A percentile compares a stretch with the other conserved stretches of the same genome.
phyloP scores from a whole-genome alignment of 1,140 invertebrate species.

The Nasonia longicornis region DNA sequence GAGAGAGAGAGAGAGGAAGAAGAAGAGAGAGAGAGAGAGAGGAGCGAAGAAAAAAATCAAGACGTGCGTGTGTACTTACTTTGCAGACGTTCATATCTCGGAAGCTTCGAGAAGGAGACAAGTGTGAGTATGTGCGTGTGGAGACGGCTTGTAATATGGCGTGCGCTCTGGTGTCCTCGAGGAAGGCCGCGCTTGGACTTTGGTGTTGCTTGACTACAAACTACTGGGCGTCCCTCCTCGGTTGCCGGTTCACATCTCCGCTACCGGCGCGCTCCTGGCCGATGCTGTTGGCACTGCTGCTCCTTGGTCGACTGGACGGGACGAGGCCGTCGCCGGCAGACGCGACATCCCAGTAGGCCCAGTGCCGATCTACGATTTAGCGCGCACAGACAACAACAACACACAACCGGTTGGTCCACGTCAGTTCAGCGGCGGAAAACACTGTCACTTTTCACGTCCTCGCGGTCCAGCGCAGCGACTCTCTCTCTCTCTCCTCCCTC shows the following conservation, averaged over 20 bases:
- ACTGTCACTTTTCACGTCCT: neutral
- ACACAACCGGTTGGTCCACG: neutral
- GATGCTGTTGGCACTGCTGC: conserved; percentile 17
- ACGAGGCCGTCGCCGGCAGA: neutral
- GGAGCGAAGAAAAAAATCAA: neutral
- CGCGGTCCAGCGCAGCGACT: neutral
- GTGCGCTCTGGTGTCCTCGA: neutral
- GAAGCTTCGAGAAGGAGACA: conserved; percentile 20
- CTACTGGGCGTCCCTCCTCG: conserved; percentile 61
- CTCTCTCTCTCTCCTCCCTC: neutral
- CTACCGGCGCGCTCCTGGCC: conserved; percentile 48
- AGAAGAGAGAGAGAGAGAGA: neutral
- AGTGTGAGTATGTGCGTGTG: conserved; percentile 13
- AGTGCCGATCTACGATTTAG: neutral
- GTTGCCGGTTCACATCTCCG: conserved; percentile 66
- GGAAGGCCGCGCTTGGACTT: conserved; percentile 43
- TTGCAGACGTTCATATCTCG: conserved; percentile 33
- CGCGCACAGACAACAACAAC: neutral
- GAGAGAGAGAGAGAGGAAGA: neutral
- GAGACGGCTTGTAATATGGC: neutral
- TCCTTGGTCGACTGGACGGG: neutral
- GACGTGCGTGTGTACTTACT: conserved; percentile 36
- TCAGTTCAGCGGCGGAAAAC: neutral
- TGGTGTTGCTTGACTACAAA: conserved; percentile 61
- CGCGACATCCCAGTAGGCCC: neutral